Conservation (phyloP, 2,113 vertebrate species). For the Casuarius casuarius region DNA sequence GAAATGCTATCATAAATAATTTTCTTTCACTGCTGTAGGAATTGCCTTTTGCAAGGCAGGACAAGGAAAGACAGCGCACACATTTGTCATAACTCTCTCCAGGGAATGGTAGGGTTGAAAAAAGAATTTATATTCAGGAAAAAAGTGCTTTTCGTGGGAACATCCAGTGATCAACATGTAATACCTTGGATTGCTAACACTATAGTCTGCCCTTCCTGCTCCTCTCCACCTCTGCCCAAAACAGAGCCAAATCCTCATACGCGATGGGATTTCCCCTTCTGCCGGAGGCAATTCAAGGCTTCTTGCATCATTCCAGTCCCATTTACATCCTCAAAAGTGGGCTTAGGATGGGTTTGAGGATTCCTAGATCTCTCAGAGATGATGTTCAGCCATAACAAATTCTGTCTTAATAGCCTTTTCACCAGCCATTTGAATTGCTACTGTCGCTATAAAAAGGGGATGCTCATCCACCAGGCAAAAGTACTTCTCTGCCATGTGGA, state of each 20-base stretch:
- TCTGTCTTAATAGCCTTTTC: not conserved
- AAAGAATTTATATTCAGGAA: not conserved
- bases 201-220: not conserved
- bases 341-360: not conserved
- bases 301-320: not conserved
- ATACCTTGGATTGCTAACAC: not conserved
- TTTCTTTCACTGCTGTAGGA: conserved; percentile 2
- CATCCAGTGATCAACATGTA: not conserved
- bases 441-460: not conserved
- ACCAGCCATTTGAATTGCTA: not conserved
- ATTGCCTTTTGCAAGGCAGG: not conserved
- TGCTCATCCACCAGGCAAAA: not conserved
- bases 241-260: not conserved
- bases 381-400: not conserved
- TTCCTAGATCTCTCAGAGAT: not conserved
- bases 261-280: not conserved
- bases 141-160: not conserved
- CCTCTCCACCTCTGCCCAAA: not conserved
- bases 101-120: not conserved
- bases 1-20: conserved; percentile 42
- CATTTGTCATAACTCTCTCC: not conserved
- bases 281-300: not conserved
- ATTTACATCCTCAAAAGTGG: not conserved
- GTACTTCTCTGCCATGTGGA: not conserved
- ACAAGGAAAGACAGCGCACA: not conserved